Conservation (phyloP, 2,888 invertebrate species). For the Pharmacophagus antenor region DNA sequence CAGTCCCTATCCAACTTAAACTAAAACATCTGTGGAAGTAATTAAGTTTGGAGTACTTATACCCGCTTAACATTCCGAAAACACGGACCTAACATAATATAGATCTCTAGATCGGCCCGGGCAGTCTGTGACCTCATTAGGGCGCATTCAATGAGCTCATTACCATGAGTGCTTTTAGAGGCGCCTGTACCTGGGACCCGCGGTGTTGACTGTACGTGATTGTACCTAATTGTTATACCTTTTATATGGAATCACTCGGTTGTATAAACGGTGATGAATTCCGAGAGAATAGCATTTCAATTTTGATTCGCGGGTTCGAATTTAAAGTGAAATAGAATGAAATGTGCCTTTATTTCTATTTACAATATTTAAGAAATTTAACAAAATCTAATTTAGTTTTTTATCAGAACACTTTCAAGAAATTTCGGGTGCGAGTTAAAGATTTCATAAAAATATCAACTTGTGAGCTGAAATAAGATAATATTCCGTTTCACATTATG, state of each 20-base stretch:
- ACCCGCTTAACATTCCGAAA: constrained; percentile 8
- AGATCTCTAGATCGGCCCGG: constrained; percentile 32
- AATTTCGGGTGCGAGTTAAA: too few relatives aligned
- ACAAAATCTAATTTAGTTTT: too few relatives aligned
- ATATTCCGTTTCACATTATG: too few relatives aligned
- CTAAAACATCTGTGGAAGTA: not conserved
- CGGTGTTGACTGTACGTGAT: constrained; percentile 28
- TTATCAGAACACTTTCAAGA: too few relatives aligned
- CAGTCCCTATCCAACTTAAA: too few relatives aligned
- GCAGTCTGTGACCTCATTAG: constrained; percentile 52
- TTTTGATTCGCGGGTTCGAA: not conserved
- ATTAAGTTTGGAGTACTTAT: constrained; percentile 11
- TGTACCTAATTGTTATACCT: constrained; percentile 33
- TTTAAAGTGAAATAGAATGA: not conserved
- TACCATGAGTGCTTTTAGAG: constrained; percentile 50
- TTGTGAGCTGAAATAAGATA: too few relatives aligned
- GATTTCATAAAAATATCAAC: too few relatives aligned
- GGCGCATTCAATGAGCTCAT: constrained; percentile 54
- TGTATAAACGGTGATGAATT: not conserved
- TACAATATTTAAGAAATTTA: too few relatives aligned
- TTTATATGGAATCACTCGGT: constrained; percentile 8
- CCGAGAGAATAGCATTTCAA: not conserved
- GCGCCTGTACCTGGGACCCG: constrained; percentile 22
- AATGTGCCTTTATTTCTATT: too few relatives aligned
- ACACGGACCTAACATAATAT: constrained; percentile 20